Conservation (phyloP, 2,797 vertebrate genomes). For the Tarsius wallacei region DNA sequence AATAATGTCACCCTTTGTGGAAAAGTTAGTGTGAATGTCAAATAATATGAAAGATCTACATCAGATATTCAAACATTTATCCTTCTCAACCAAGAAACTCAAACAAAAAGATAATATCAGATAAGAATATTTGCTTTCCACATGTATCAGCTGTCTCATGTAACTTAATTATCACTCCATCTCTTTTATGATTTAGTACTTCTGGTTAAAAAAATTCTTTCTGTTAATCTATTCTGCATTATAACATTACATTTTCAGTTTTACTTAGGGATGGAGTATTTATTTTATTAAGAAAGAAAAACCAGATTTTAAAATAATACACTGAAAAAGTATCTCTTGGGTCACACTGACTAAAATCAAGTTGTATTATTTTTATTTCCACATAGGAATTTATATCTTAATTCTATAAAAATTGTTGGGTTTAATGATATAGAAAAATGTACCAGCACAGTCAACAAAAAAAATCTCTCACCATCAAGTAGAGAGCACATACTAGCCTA, state of each 20-base stretch:
- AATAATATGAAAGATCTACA: not conserved
- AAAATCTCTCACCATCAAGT: not conserved
- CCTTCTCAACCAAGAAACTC: slow-evolving; percentile 44
- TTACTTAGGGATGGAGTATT: not conserved
- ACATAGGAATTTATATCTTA: not conserved
- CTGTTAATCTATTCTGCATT: not conserved
- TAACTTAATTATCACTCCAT: slow-evolving; percentile 4
- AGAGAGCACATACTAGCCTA: not conserved
- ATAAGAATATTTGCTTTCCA: not conserved
- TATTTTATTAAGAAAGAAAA: slow-evolving; percentile 57
- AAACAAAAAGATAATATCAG: slow-evolving; percentile 50
- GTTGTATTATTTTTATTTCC: not conserved
- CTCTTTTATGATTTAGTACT: not conserved
- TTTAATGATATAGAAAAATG: slow-evolving; percentile 8
- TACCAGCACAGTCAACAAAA: not conserved
- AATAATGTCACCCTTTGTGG: not conserved
- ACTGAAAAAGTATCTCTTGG: not conserved
- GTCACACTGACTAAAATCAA: not conserved
- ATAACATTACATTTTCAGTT: slow-evolving; percentile 23
- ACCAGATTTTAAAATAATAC: not conserved
- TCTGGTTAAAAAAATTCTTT: not conserved
- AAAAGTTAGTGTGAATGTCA: not conserved
- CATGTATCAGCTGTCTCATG: not conserved
- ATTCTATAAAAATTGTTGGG: slow-evolving; percentile 23
- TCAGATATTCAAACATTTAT: slow-evolving; percentile 59